Evolutionary conservation across 2,113 vertebrate species (phyloP).

Genomic region (Tor tambroides): DNA sequence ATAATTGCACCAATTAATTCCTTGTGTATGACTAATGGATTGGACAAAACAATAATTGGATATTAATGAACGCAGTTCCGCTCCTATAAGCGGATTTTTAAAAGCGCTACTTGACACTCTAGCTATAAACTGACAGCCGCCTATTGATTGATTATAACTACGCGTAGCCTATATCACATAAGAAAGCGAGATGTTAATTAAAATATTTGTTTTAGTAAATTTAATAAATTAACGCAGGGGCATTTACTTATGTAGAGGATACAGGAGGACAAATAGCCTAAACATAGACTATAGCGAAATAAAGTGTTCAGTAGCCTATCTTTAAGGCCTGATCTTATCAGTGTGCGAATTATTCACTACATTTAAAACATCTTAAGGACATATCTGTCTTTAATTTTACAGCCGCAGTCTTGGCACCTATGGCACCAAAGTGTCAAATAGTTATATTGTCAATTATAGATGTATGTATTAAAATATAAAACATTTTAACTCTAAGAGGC

Average conservation of each 20-base stretch:
- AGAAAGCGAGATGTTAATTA: neutral
- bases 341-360: too few relatives aligned
- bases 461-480: too few relatives aligned
- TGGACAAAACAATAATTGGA: conserved; percentile 93
- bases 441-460: neutral
- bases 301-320: neutral
- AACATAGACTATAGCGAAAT: neutral
- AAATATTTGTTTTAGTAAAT: conserved; percentile 24
- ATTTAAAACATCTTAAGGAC: neutral
- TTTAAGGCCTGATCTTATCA: neutral
- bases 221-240: neutral
- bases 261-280: neutral
- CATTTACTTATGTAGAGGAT: neutral
- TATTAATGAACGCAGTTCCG: conserved; percentile 93
- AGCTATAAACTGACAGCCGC: neutral
- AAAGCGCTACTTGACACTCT: conserved; percentile 4
- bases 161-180: neutral
- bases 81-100: conserved; percentile 42
- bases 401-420: neutral
- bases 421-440: neutral
- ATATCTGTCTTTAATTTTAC: neutral
- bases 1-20: conserved; percentile 98
- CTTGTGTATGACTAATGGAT: conserved; percentile 98
- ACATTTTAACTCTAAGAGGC: too few relatives aligned
- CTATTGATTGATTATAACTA: neutral